Evolutionary conservation across 2,888 invertebrate genomes (phyloP), one percentile per base, ranked within the genome.

Genomic region (Oxycera nigricornis): DNA sequence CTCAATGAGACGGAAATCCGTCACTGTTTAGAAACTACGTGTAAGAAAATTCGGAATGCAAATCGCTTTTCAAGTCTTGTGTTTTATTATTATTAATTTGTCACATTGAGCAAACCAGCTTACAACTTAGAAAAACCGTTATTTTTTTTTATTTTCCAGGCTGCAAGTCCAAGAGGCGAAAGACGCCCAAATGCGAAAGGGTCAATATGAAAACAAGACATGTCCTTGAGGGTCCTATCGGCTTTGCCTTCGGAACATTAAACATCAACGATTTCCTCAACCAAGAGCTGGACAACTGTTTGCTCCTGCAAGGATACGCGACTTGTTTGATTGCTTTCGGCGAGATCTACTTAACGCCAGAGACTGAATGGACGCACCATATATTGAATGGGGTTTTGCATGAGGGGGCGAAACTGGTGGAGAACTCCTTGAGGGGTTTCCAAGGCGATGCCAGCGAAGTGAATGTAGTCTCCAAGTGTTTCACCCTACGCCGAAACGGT

Each of bases 291-390:
- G 22, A 6, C 6, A 24, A 55, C 20, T 3, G 55, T 55, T 3
- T 35, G n/a, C 73, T 80, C 0, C n/a, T n/a, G n/a, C 77, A 80
- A 61, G 80, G 80, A 0, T 85, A 77, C 62, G 82, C 81, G 0
- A 80, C 80, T 0, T 78, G 79, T 59, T 73, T 85, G 2, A 79
- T 83, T 46, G 83, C 80, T 1, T 83, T 83, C 75, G 82, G 82
- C 0, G 79, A 81, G 22, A 79, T 81, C 4, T 82, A 81, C 67
- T 79, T 83, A 3, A 83, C 82, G 1, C 80, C 80, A 0, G 82
- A 82, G 55, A 79, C 74, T 1, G 80, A 81, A 14, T 84, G 84
- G 84, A 78, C 77, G 1, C 75, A 80, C 1, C 76, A 75, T 1
- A 74, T 81, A 0, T 73, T 85, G 1, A 84, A 85, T 70, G 78